These are phyloP conservation scores for Carlito syrichta DNA, from an alignment of 2,113 vertebrate genomes.

Conservation along the genomic window DNA sequence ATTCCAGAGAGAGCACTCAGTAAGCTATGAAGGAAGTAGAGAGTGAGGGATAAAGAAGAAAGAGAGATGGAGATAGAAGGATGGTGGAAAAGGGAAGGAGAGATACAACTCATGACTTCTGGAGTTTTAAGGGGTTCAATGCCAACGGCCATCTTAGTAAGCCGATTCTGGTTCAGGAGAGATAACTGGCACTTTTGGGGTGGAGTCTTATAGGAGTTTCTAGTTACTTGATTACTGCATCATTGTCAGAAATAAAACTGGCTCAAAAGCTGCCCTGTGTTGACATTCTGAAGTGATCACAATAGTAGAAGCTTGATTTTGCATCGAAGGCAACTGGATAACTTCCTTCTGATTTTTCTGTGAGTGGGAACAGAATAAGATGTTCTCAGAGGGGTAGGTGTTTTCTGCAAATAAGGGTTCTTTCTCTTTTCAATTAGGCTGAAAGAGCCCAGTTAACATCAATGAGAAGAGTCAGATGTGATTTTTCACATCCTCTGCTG, in stretches of 20 bases:
- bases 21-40: constrained; percentile 53
- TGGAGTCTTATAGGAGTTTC: neutral
- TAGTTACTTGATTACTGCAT: neutral
- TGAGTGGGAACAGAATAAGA: neutral
- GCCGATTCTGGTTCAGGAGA: neutral
- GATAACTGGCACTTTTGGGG: neutral
- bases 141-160: neutral
- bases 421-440: neutral
- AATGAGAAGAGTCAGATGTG: neutral
- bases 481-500: neutral
- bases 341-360: neutral
- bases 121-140: neutral
- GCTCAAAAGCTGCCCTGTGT: constrained; percentile 9
- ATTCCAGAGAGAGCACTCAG: constrained; percentile 53
- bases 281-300: constrained; percentile 50
- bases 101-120: neutral
- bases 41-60: neutral
- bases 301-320: neutral
- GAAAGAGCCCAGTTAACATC: neutral
- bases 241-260: constrained; percentile 53
- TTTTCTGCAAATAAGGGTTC: neutral
- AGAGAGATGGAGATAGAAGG: neutral
- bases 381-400: neutral
- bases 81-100: neutral
- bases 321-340: neutral